Percentiles rank a stretch among this genome's conserved stretches.
Conservation (phyloP, 2,113 vertebrate genomes). For the Azemiops feae region DNA sequence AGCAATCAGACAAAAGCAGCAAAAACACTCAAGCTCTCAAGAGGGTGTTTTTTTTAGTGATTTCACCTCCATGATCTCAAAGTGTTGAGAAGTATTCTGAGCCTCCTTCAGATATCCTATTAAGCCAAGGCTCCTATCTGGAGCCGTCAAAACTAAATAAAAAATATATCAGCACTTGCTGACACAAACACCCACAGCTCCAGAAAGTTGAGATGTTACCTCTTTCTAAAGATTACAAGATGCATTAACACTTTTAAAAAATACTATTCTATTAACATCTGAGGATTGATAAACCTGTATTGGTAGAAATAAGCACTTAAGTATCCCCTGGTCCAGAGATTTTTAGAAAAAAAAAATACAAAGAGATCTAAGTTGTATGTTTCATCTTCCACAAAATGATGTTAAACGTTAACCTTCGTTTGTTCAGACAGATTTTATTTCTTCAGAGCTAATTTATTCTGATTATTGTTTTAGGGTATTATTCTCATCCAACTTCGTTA, state of each 20-base stretch:
- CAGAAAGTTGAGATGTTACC: neutral
- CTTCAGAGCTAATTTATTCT: constrained; percentile 20
- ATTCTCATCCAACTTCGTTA: neutral
- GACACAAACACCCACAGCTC: constrained; percentile 26
- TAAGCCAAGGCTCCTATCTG: constrained; percentile 28
- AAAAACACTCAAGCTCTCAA: constrained; percentile 41
- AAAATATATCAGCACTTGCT: constrained; percentile 44
- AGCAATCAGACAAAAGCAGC: constrained; percentile 54
- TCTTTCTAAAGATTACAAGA: constrained; percentile 16
- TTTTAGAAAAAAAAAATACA: neutral
- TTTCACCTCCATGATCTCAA: constrained; percentile 57
- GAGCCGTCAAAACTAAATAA: constrained; percentile 45
- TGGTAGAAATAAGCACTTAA: neutral
- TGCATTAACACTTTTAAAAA: neutral
- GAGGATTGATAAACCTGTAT: neutral
- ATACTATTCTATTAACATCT: neutral
- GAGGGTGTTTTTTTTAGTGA: constrained; percentile 5
- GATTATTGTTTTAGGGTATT: neutral
- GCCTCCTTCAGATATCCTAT: constrained; percentile 26
- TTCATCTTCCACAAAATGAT: neutral
- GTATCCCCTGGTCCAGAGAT: neutral
- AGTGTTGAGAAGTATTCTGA: neutral
- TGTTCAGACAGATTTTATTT: neutral
- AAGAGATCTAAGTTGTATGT: neutral
- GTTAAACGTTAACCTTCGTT: constrained; percentile 30